Conservation (phyloP, 2,113 vertebrate species). For the Aleadryas rufinucha region DNA sequence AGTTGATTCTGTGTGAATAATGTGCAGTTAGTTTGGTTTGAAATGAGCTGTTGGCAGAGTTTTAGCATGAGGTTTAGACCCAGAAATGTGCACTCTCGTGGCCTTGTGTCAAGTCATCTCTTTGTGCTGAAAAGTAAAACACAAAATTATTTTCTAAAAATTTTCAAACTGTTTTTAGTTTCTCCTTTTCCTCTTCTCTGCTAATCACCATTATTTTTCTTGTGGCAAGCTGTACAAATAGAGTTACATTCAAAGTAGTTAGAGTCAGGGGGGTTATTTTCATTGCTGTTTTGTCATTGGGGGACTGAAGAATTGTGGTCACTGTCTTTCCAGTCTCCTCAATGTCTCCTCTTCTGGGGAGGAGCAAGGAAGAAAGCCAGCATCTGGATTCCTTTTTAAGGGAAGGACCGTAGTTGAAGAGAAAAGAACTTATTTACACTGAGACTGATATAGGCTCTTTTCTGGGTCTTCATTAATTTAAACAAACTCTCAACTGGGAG, state of each 20-base stretch:
- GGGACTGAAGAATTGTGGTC: neutral
- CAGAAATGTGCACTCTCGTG: neutral
- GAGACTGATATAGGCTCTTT: neutral
- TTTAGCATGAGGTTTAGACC: neutral
- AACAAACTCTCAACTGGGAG: neutral
- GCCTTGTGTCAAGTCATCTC: neutral
- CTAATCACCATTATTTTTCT: neutral
- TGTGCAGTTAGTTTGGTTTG: neutral
- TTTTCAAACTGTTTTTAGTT: neutral
- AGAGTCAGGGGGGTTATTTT: neutral
- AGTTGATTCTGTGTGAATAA: neutral
- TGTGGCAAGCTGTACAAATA: neutral
- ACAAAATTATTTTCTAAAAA: neutral
- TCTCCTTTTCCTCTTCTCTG: neutral
- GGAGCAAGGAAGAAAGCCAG: neutral
- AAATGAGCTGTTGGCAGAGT: neutral
- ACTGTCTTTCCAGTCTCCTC: neutral
- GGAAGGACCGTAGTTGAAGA: neutral
- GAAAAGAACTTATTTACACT: constrained; percentile 1
- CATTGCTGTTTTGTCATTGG: neutral
- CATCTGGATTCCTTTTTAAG: constrained; percentile 15
- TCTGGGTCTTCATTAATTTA: neutral
- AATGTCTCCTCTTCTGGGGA: neutral
- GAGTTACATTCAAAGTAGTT: neutral
- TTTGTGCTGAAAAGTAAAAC: neutral